Evolutionary conservation across 1,140 invertebrate genomes (phyloP).

Genomic region (Drosophila prosaltans): DNA sequence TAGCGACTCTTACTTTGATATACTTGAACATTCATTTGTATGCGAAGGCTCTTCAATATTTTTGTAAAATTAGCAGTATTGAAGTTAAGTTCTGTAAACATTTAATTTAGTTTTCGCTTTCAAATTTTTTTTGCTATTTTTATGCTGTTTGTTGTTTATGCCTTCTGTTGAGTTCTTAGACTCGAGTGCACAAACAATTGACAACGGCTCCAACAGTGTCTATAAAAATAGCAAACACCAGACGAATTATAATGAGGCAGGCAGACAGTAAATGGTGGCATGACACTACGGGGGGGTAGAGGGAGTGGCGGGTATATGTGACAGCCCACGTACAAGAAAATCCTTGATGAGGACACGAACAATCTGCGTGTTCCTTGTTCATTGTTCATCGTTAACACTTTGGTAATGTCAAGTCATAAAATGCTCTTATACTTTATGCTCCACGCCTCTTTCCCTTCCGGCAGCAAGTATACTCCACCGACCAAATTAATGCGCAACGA

Average conservation of each 20-base stretch:
- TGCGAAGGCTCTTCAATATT: background rate
- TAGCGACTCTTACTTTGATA: background rate
- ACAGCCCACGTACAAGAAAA: slow-evolving; percentile 16
- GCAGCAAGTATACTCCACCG: no score
- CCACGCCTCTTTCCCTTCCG: background rate
- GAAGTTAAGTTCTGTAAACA: background rate
- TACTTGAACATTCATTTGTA: background rate
- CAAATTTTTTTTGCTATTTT: background rate
- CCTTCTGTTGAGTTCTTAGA: slow-evolving; percentile 6
- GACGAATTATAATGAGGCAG: slow-evolving; percentile 65
- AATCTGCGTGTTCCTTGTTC: slow-evolving; percentile 18
- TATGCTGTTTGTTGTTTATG: slow-evolving; percentile 17
- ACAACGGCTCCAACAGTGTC: slow-evolving; percentile 49
- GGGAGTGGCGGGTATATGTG: background rate
- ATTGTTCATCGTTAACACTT: slow-evolving; percentile 31
- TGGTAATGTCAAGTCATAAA: slow-evolving; percentile 29
- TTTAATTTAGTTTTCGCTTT: slow-evolving; percentile 9
- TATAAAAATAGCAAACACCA: slow-evolving; percentile 64
- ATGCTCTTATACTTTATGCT: background rate
- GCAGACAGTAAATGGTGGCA: background rate
- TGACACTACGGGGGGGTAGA: background rate
- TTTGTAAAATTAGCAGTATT: background rate
- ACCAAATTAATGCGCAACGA: slow-evolving; percentile 3
- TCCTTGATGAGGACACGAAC: slow-evolving; percentile 23
- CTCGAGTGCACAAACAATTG: slow-evolving; percentile 14